These are phyloP conservation scores for Drosophila vallismaia DNA, from an alignment of 2,888 invertebrate genomes.

Conservation along the genomic window DNA sequence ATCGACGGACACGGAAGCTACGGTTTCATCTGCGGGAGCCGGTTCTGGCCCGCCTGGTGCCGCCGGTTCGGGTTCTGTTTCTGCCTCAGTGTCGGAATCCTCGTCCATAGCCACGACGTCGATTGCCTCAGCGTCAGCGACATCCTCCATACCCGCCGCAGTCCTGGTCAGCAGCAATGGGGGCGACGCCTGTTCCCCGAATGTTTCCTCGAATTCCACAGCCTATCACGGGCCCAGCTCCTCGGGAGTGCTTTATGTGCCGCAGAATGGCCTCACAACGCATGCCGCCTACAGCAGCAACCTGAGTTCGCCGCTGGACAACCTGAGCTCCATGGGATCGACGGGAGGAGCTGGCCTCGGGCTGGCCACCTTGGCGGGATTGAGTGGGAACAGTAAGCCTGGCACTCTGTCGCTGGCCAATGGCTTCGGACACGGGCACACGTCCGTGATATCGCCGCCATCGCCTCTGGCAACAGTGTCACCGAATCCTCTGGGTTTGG, in stretches of 20 bases:
- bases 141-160: slow-evolving; percentile 16
- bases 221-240: slow-evolving; percentile 5
- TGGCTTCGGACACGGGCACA: slow-evolving; percentile 50
- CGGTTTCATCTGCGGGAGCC: background rate
- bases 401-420: slow-evolving; percentile 53
- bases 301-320: slow-evolving; percentile 31
- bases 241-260: slow-evolving; percentile 60
- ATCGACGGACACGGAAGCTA: slow-evolving; percentile 59
- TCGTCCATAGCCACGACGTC: slow-evolving; percentile 7
- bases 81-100: background rate
- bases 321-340: slow-evolving; percentile 10
- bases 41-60: slow-evolving; percentile 1
- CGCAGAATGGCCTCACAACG: slow-evolving; percentile 57
- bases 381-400: slow-evolving; percentile 26
- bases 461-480: slow-evolving; percentile 20
- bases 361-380: background rate
- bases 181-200: slow-evolving; percentile 9
- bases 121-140: background rate
- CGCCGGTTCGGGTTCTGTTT: background rate
- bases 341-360: slow-evolving; percentile 3
- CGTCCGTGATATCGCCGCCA: slow-evolving; percentile 59
- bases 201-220: background rate
- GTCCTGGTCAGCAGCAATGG: slow-evolving; percentile 18
- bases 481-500: slow-evolving; percentile 17
- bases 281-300: slow-evolving; percentile 66